phyloP scores from a whole-genome alignment of 2,113 vertebrate species.

The Neogobius melanostomus region DNA sequence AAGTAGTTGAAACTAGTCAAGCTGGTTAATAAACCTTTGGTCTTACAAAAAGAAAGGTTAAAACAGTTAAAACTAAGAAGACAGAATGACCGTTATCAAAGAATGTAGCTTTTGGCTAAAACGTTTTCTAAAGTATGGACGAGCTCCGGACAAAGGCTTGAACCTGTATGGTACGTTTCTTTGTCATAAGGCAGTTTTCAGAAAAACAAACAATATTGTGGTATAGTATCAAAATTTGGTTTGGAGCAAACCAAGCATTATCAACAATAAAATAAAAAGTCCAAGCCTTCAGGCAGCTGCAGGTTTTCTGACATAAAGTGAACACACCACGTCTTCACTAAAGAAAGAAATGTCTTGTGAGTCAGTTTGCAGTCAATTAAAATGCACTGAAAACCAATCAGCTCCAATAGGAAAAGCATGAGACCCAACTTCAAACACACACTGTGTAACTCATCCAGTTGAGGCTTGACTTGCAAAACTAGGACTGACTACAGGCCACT shows the following conservation, averaged over 20 bases:
- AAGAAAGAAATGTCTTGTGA: constrained; percentile 19
- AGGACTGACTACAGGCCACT: constrained; percentile 39
- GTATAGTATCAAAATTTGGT: not conserved
- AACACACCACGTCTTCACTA: constrained; percentile 1
- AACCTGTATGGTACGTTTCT: not conserved
- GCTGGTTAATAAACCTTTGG: too few relatives aligned
- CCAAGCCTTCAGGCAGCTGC: not conserved
- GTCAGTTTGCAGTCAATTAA: constrained; percentile 23
- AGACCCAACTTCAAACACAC: constrained; percentile 35
- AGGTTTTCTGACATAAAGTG: constrained; percentile 7
- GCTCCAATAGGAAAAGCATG: constrained; percentile 44
- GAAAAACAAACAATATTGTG: not conserved
- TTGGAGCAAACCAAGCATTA: not conserved
- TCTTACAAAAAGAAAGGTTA: too few relatives aligned
- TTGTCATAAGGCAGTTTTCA: not conserved
- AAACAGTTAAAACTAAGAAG: too few relatives aligned
- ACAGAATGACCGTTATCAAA: too few relatives aligned
- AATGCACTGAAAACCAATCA: constrained; percentile 45
- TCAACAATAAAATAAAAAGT: not conserved
- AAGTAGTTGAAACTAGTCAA: too few relatives aligned
- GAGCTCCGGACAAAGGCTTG: not conserved
- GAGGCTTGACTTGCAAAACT: constrained; percentile 31
- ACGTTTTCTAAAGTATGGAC: not conserved
- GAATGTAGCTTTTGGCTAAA: too few relatives aligned
- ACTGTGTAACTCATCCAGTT: constrained; percentile 1